Conservation (phyloP, 1,140 invertebrate species). For the Galleria mellonella region DNA sequence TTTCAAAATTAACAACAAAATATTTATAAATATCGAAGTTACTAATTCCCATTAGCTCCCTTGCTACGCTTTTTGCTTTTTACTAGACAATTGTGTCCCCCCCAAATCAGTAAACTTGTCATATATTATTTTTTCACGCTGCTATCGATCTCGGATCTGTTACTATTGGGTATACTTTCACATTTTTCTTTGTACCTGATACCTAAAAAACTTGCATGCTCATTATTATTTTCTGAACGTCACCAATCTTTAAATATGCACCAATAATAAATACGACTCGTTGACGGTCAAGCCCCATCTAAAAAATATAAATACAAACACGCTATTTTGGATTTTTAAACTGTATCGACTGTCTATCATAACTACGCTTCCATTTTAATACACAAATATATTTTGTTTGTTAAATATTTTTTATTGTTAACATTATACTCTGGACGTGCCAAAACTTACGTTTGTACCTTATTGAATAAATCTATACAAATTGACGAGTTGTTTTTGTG, state of each 20-base stretch:
- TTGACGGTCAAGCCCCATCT: slow-evolving; percentile 65
- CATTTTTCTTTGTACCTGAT: slow-evolving; percentile 24
- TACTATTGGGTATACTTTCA: slow-evolving; percentile 58
- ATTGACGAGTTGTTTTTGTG: slow-evolving; percentile 45
- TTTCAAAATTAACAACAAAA: too few species aligned
- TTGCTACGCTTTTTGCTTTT: slow-evolving; percentile 3
- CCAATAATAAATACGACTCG: slow-evolving; percentile 57
- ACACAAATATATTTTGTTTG: slow-evolving; percentile 40
- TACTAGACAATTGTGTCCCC: too few species aligned
- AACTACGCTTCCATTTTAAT: slow-evolving; percentile 45
- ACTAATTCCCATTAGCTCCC: too few species aligned
- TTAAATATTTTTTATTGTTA: slow-evolving; percentile 21
- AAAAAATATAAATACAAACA: slow-evolving; percentile 73
- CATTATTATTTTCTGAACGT: slow-evolving; percentile 23
- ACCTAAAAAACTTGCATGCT: slow-evolving; percentile 38
- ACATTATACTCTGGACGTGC: slow-evolving; percentile 35
- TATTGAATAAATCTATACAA: slow-evolving; percentile 53
- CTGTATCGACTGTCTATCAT: slow-evolving; percentile 16
- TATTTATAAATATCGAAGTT: too few species aligned
- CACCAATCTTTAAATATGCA: slow-evolving; percentile 40
- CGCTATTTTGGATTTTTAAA: slow-evolving; percentile 64
- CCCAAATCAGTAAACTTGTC: slow-evolving; percentile 43
- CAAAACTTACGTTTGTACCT: slow-evolving; percentile 47
- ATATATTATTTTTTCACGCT: slow-evolving; percentile 69
- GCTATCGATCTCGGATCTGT: slow-evolving; percentile 66